Evolutionary conservation across 1,140 invertebrate species (phyloP).

Genomic region (Euura lappo): DNA sequence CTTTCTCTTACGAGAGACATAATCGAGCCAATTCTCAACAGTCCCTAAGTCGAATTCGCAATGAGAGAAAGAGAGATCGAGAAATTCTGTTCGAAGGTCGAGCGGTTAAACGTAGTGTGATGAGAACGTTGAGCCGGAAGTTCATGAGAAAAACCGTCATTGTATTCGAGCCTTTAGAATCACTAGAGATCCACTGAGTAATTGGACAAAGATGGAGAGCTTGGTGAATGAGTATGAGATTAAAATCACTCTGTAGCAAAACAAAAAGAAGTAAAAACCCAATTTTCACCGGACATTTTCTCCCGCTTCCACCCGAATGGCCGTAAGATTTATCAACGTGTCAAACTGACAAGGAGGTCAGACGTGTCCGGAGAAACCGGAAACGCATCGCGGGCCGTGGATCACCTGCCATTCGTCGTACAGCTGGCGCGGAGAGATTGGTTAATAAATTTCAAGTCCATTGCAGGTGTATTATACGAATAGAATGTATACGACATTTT

Average conservation of each 20-base stretch:
- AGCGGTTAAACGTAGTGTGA: neutral
- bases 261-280: neutral
- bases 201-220: neutral
- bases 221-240: neutral
- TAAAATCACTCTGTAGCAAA: neutral
- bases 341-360: too few species aligned
- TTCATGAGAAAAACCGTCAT: neutral
- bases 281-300: too few species aligned
- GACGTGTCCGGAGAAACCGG: too few species aligned
- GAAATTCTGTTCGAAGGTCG: neutral
- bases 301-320: too few species aligned
- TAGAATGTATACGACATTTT: too few species aligned
- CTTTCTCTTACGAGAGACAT: too few species aligned
- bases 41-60: neutral
- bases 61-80: slow-evolving; percentile 1
- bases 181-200: neutral
- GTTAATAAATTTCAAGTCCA: too few species aligned
- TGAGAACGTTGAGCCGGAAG: neutral
- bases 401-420: too few species aligned
- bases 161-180: neutral
- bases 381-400: too few species aligned
- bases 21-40: neutral
- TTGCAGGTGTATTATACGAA: too few species aligned
- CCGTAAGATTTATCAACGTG: too few species aligned
- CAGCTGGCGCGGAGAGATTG: too few species aligned